Evolutionary conservation across 2,113 vertebrate genomes (phyloP), one percentile per base, ranked within the genome.

Genomic region (Brienomyrus brachyistius): DNA sequence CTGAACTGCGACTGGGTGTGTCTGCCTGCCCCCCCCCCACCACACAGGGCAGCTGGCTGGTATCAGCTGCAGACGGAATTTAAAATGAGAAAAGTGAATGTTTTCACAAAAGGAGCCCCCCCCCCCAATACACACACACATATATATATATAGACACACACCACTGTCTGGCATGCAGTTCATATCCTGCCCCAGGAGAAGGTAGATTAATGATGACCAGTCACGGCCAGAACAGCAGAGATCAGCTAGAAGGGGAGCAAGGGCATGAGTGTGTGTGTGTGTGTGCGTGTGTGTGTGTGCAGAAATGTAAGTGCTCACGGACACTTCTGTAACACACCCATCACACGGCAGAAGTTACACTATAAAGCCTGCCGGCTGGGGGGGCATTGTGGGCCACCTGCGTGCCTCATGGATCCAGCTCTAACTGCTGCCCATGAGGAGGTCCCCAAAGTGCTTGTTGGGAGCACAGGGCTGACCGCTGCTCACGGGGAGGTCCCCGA

Each of bases 141-240:
- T 1, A 43, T 7, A 27, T 1, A 43, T 7, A 21, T 31, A 31
- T 31, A 31, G 31, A 31, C 43, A 35, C 8, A 48, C 92, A 94
- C 92, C 85, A 35, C 92, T 93, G 50, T 82, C 91, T 95, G 96
- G 96, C 95, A 95, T 59, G 27, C 91, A 92, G 92, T 95, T 95
- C 95, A 96, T 92, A 94, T 94, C 92, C 94, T 95, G 94, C 94
- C 95, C 94, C 92, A 90, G 91, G 94, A 95, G 93, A 95, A 91
- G 88, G 93, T 94, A 95, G 95, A 96, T 96, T 96, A 96, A 95
- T 96, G 95, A 95, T 93, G 95, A 94, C 95, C 94, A 96, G 95
- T 96, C 95, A 96, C 95, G 96, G 92, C 95, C n/a, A n/a, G n/a
- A n/a, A n/a, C n/a, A n/a, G n/a, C n/a, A n/a, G n/a, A n/a, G n/a